These are phyloP conservation scores for Drosophila cognata DNA, from an alignment of 2,888 invertebrate genomes.

Conservation along the genomic window DNA sequence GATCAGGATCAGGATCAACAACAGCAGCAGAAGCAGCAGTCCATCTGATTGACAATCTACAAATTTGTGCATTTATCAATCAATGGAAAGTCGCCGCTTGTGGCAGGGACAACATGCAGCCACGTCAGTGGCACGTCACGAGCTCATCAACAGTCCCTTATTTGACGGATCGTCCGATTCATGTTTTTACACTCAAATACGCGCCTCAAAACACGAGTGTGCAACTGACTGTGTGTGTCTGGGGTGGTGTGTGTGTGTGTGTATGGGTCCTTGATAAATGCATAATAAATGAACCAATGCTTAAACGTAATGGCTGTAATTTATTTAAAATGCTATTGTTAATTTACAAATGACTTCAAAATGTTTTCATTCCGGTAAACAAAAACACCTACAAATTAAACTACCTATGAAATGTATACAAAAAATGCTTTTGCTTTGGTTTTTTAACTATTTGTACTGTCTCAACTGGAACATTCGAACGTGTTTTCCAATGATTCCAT, in stretches of 20 bases:
- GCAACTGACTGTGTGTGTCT: constrained; percentile 4
- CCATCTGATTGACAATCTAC: constrained; percentile 70
- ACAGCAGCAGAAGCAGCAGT: background rate
- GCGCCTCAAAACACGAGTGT: constrained; percentile 42
- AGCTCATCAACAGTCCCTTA: constrained; percentile 26
- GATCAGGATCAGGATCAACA: constrained; percentile 29
- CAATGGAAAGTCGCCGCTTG: constrained; percentile 54
- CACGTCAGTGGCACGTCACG: constrained; percentile 18
- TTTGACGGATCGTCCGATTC: constrained; percentile 66
- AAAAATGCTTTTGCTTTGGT: background rate
- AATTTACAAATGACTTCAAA: background rate
- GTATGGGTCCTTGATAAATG: background rate
- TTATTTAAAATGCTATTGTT: background rate
- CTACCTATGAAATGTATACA: background rate
- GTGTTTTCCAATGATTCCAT: background rate
- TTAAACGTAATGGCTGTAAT: constrained; percentile 7
- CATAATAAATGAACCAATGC: constrained; percentile 10
- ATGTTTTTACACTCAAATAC: constrained; percentile 73
- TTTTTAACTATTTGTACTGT: no score
- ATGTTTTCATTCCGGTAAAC: background rate
- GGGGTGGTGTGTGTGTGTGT: constrained; percentile 2
- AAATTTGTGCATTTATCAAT: constrained; percentile 78
- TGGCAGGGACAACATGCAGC: constrained; percentile 36
- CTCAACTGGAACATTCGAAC: background rate
- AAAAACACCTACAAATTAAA: background rate